Evolutionary conservation across 2,888 invertebrate genomes (phyloP), one percentile per base, ranked within the genome.

Genomic region (Cryptosula pallasiana): DNA sequence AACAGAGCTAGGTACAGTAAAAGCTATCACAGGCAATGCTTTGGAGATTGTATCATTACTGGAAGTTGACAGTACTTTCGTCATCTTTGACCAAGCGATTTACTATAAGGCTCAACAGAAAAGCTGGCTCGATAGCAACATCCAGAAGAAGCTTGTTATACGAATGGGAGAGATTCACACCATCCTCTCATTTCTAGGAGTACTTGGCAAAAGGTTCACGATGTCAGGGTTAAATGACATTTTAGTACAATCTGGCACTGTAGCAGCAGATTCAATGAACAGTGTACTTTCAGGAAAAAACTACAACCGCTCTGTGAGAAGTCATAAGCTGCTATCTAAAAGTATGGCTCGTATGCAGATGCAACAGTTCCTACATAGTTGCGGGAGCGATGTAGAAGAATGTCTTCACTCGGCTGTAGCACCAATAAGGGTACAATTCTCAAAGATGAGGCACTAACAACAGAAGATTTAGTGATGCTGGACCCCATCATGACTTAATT

Each of bases 81-180:
- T 73, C 23, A 71, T 73, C 1, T 73, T 73, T 69, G 73, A 73
- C 55, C 73, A 69, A n/a, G 55, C 55, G 13, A 73, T 73, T 16
- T 73, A 73, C 34, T 25, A 57, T 29, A 73, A 72, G 32, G 73
- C 73, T n/a, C 72, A 71, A 32, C 27, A 70, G 27, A 73, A 73
- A 20, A 23, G 71, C 29, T 73, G 72, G 71, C n/a, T n/a, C n/a
- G 29, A 72, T 69, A 35, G 29, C 9, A 20, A 27, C n/a, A 23
- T 35, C 16, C 9, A 1, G 1, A 23, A 72, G 1, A 23, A 63
- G 9, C 20, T 72, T 1, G 58, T 72, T 3, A 35, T 72, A 25
- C 5, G 72, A 23, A 9, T 72, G 16, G 72, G 73, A 20, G 69
- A 57, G 45, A 72, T 73, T 35, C 73, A 73, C 35, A 72, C 69